Base-by-base conservation (phyloP, 2,888 invertebrate species). In the Apamea monoglypha region DNA sequence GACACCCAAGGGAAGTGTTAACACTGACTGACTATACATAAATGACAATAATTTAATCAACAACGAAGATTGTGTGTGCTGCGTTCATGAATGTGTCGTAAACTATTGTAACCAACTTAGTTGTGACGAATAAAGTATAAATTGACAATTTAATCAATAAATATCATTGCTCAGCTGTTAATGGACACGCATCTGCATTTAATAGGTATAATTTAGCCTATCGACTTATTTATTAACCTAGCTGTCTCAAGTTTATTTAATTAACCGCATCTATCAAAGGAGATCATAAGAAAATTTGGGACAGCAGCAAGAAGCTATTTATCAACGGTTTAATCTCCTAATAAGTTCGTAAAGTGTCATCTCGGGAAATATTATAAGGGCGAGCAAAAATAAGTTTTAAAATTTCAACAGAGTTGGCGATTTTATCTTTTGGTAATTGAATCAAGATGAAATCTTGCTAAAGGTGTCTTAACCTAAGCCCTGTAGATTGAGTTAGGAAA, bases 41-140 rank as follows among this genome's bases (percentile, higher is more conserved):
- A 84, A 82, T 84, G 83, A 84, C 74, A 53, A 84, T 86, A 84
- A 86, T 84, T 83, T 78, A 84, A 84, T 84, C 74, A 84, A 86
- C 83, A 72, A 68, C 47, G 74, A 70, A 75, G 59, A 73, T 74
- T 86, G 70, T 78, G 44, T 83, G 47, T 78, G 71, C 36, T 47
- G 44, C 36, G 40, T 78, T 86, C 78, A 82, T 82, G 56, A 72
- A 72, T 72, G 59, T 72, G 83, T 74, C 74, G 78, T 82, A 85
- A 86, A 83, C 66, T 76, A 47, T 53, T n/a, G 66, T 81, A 69
- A 75, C 87, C 87, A 66, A 82, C 47, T 86, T 78, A 72, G n/a
- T 36, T 53, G 18, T 53, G 14, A 67, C 59, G 44, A 64, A 69
- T 82, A 14, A 63, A 82, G 53, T 83, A 69, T 83, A 67, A 76